Conservation (phyloP, 2,113 vertebrate species). For the Pholis gunnellus region DNA sequence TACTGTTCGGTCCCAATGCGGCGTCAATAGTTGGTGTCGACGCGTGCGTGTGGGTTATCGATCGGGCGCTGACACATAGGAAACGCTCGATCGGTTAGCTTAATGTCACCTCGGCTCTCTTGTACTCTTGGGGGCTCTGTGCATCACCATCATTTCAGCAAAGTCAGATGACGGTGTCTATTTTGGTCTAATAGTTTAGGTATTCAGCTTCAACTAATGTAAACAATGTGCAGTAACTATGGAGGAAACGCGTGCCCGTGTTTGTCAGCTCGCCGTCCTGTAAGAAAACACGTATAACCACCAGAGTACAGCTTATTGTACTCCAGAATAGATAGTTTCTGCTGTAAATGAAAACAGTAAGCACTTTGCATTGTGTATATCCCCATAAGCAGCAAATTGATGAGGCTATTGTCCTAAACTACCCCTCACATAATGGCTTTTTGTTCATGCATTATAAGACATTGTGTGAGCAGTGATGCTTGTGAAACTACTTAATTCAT, state of each 20-base stretch:
- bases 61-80: constrained; percentile 4
- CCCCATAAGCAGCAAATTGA: neutral
- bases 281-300: neutral
- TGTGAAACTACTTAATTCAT: neutral
- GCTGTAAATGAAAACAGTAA: neutral
- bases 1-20: neutral
- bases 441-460: neutral
- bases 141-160: neutral
- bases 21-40: neutral
- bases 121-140: neutral
- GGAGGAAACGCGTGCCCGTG: neutral
- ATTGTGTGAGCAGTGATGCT: neutral
- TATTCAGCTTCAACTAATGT: neutral
- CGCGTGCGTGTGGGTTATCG: constrained; percentile 7
- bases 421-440: neutral
- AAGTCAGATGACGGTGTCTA: neutral
- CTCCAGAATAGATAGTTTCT: neutral
- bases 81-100: neutral
- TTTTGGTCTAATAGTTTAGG: neutral
- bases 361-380: neutral
- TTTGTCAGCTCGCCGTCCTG: neutral
- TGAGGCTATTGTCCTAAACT: neutral
- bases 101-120: constrained; percentile 1
- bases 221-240: neutral
- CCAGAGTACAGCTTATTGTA: neutral